Conservation (phyloP, 35 echinoderm and acorn worm genomes). For the Ophiothrix spiculata region DNA sequence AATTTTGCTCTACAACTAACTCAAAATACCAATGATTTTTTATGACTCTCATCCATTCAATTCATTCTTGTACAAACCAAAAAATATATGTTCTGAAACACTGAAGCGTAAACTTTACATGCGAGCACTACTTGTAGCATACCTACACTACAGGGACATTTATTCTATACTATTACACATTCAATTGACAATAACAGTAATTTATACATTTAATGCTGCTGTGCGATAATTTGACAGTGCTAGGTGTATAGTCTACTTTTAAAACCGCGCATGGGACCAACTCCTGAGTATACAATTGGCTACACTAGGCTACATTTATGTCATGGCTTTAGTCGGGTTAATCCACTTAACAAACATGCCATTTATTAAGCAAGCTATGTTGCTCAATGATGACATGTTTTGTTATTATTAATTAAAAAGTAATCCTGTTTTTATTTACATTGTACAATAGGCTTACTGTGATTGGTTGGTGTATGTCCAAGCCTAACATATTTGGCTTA, state of each 20-base stretch:
- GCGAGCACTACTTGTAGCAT: no score
- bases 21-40: no score
- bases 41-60: no score
- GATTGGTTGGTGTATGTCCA: neutral
- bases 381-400: neutral
- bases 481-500: neutral
- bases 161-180: no score
- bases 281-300: neutral
- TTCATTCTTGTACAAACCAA: no score
- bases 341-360: neutral
- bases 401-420: neutral
- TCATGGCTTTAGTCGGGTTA: neutral
- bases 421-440: neutral
- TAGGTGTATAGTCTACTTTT: no score
- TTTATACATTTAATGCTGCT: neutral
- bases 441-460: neutral
- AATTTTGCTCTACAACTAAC: no score
- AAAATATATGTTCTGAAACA: no score
- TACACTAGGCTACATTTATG: conserved; percentile 4
- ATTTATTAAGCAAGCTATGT: neutral
- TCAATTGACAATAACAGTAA: neutral
- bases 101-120: no score
- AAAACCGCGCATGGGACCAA: neutral
- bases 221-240: neutral
- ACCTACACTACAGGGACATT: no score